A percentile compares a stretch with the other conserved stretches of the same genome.
Evolutionary conservation across 2,888 invertebrate species (phyloP).

Genomic region (Tyria jacobaeae): DNA sequence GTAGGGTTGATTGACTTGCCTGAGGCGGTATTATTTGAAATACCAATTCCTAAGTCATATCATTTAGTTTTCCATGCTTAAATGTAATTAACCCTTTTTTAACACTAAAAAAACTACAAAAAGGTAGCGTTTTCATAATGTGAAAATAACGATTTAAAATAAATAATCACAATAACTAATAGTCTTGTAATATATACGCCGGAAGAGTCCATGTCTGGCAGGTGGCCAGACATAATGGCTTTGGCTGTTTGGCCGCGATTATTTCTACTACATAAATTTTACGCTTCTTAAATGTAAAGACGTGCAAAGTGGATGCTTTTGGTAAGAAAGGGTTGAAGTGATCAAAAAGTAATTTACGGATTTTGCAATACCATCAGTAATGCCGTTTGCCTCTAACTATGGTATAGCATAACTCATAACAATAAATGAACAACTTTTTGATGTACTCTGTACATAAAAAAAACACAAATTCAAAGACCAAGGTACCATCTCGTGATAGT

Average conservation of each 20-base stretch:
- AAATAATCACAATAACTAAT: constrained; percentile 53
- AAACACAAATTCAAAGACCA: too few relatives aligned
- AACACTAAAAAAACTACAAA: neutral
- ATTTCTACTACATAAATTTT: constrained; percentile 80
- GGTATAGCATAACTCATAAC: too few relatives aligned
- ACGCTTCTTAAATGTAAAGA: constrained; percentile 74
- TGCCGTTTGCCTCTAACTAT: too few relatives aligned
- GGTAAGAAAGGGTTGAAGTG: constrained; percentile 36
- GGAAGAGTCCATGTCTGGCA: constrained; percentile 67
- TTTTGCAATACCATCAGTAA: neutral
- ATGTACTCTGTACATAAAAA: too few relatives aligned
- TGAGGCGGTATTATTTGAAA: too few relatives aligned
- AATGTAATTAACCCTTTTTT: neutral
- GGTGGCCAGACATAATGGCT: constrained; percentile 71
- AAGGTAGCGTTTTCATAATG: constrained; percentile 18
- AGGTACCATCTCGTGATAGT: too few relatives aligned
- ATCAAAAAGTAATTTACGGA: neutral
- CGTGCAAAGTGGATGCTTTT: constrained; percentile 62
- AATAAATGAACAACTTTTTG: too few relatives aligned
- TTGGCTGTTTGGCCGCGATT: constrained; percentile 70
- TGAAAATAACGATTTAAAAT: constrained; percentile 33
- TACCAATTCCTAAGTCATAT: too few relatives aligned
- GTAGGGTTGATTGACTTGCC: too few relatives aligned
- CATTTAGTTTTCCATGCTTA: too few relatives aligned
- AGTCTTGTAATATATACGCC: constrained; percentile 54